Evolutionary conservation across 2,113 vertebrate species (phyloP).

Genomic region (Dromiciops gliroides): DNA sequence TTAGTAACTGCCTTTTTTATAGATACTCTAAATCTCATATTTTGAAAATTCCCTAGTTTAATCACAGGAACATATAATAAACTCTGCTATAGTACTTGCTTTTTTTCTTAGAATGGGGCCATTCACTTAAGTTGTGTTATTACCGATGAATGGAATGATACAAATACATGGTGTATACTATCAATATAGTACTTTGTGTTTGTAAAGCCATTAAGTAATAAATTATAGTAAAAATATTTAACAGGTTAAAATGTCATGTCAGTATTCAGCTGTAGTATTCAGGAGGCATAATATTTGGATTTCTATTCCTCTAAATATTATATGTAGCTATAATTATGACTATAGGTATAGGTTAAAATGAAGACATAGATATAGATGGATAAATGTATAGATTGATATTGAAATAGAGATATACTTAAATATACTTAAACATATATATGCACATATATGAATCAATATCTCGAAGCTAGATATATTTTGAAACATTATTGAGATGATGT

Average conservation of each 20-base stretch:
- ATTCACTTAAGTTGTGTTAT: not conserved
- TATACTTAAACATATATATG: not conserved
- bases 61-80: not conserved
- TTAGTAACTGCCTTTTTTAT: not conserved
- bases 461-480: not conserved
- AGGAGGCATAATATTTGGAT: not conserved
- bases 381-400: too few species aligned
- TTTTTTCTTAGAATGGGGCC: not conserved
- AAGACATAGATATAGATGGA: not conserved
- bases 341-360: not conserved
- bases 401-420: not conserved
- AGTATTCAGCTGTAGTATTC: not conserved
- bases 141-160: not conserved
- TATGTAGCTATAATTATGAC: not conserved
- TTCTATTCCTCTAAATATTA: not conserved
- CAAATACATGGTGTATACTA: not conserved
- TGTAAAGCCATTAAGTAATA: not conserved
- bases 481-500: slow-evolving; percentile 66
- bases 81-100: not conserved
- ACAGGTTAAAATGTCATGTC: not conserved
- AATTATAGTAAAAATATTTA: not conserved
- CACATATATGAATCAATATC: not conserved
- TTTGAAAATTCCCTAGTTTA: not conserved
- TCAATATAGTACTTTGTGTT: not conserved
- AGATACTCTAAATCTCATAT: not conserved